These are phyloP conservation scores for Buathra laborator DNA, from an alignment of 2,888 invertebrate genomes.

Conservation along the genomic window DNA sequence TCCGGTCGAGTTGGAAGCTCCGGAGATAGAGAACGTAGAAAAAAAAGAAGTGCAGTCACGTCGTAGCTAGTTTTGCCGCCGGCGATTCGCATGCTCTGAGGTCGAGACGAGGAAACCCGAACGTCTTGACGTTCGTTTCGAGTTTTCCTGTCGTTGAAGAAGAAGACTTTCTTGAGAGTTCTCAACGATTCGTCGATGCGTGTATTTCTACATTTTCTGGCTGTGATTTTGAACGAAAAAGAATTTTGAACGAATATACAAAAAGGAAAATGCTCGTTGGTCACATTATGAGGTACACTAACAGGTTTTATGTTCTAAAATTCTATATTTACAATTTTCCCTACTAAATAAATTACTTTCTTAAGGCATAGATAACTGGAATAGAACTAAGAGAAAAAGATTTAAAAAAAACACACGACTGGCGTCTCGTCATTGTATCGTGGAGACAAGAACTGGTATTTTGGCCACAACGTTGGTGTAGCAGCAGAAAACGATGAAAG, in stretches of 20 bases:
- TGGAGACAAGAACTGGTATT: slow-evolving; percentile 68
- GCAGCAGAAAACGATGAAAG: slow-evolving; percentile 70
- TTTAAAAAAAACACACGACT: slow-evolving; percentile 40
- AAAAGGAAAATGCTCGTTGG: background rate
- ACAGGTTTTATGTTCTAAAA: no score
- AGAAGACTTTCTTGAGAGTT: slow-evolving; percentile 39
- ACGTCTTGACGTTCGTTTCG: slow-evolving; percentile 59
- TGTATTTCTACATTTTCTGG: slow-evolving; percentile 6
- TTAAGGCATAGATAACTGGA: background rate
- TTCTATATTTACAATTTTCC: background rate
- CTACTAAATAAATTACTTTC: background rate
- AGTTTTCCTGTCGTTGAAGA: slow-evolving; percentile 48
- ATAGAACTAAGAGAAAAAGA: slow-evolving; percentile 13
- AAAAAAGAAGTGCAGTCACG: slow-evolving; percentile 61
- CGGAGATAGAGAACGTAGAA: slow-evolving; percentile 42
- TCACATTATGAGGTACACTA: background rate
- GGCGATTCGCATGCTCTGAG: slow-evolving; percentile 49
- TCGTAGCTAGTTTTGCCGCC: slow-evolving; percentile 53
- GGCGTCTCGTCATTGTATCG: slow-evolving; percentile 19
- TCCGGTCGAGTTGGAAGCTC: slow-evolving; percentile 45
- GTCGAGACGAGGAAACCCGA: slow-evolving; percentile 48
- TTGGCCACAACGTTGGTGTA: slow-evolving; percentile 59
- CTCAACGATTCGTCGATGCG: slow-evolving; percentile 49
- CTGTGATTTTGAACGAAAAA: slow-evolving; percentile 12
- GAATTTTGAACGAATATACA: background rate